These are phyloP conservation scores for Myoxocephalus aenaeus DNA, from an alignment of 2,797 vertebrate species.

Conservation along the genomic window DNA sequence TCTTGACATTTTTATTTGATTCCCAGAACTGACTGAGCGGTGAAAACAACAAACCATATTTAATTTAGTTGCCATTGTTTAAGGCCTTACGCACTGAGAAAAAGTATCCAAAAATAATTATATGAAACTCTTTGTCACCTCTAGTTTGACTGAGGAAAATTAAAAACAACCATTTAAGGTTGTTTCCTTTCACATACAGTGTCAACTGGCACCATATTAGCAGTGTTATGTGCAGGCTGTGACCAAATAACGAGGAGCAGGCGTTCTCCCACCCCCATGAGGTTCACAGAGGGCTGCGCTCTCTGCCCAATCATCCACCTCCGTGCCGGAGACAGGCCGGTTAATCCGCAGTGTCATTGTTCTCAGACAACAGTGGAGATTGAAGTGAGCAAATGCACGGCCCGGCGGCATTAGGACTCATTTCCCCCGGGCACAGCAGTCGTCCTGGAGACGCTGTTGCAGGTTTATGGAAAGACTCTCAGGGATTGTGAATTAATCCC, in stretches of 20 bases:
- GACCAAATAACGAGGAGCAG: conserved; percentile 47
- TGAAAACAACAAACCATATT: conserved; percentile 50
- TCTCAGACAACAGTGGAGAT: conserved; percentile 75
- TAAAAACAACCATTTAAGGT: neutral
- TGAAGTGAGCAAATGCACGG: conserved; percentile 77
- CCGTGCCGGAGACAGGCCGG: conserved; percentile 57
- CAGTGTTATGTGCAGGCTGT: conserved; percentile 17
- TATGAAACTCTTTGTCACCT: conserved; percentile 4
- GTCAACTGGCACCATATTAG: conserved; percentile 29
- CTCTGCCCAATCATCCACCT: conserved; percentile 61
- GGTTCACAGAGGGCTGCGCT: conserved; percentile 58
- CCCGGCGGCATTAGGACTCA: conserved; percentile 61
- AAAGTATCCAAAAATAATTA: conserved; percentile 27
- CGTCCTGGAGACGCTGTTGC: conserved; percentile 75
- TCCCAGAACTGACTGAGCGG: conserved; percentile 49
- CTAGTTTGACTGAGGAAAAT: conserved; percentile 3
- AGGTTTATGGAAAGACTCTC: conserved; percentile 77
- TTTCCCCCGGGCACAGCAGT: conserved; percentile 72
- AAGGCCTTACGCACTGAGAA: neutral
- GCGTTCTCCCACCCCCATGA: conserved; percentile 45
- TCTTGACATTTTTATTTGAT: conserved; percentile 45
- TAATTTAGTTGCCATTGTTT: conserved; percentile 31
- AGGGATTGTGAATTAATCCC: conserved; percentile 83
- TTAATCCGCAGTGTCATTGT: conserved; percentile 83
- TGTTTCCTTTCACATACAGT: conserved; percentile 10